phyloP scores from a whole-genome alignment of 2,113 vertebrate genomes.

The Emydocephalus ijimae region DNA sequence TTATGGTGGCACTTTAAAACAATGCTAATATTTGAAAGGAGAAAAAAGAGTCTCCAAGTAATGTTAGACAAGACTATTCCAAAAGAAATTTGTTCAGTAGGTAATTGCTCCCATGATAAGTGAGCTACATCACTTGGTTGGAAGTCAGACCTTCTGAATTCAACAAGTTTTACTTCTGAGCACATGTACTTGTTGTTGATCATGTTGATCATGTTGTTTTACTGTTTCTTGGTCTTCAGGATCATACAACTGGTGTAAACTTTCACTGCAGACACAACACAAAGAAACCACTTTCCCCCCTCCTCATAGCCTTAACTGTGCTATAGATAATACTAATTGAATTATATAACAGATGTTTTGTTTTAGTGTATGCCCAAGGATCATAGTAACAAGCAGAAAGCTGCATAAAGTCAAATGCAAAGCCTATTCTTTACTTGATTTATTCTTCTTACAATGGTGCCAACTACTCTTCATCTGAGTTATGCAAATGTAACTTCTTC shows the following conservation, averaged over 20 bases:
- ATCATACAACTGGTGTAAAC: not conserved
- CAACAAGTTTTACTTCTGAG: not conserved
- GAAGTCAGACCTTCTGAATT: not conserved
- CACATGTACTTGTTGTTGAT: not conserved
- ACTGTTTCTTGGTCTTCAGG: not conserved
- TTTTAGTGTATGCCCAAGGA: not conserved
- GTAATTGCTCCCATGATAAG: not conserved
- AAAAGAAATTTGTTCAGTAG: not conserved
- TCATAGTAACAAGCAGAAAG: slow-evolving; percentile 2
- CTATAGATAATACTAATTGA: not conserved
- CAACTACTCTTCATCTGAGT: not conserved
- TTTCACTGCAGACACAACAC: not conserved
- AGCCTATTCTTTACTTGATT: not conserved
- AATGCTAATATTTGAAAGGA: slow-evolving; percentile 4
- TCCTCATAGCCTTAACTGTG: not conserved
- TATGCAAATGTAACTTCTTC: not conserved
- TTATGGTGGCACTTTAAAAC: not conserved
- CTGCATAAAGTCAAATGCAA: not conserved
- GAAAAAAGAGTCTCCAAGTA: not conserved
- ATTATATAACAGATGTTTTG: not conserved
- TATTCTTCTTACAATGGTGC: not conserved
- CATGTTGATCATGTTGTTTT: not conserved
- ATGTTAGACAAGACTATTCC: not conserved
- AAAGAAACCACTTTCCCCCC: not conserved
- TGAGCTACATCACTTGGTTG: not conserved